Conservation (phyloP, 2,113 vertebrate species). For the Istiophorus platypterus region DNA sequence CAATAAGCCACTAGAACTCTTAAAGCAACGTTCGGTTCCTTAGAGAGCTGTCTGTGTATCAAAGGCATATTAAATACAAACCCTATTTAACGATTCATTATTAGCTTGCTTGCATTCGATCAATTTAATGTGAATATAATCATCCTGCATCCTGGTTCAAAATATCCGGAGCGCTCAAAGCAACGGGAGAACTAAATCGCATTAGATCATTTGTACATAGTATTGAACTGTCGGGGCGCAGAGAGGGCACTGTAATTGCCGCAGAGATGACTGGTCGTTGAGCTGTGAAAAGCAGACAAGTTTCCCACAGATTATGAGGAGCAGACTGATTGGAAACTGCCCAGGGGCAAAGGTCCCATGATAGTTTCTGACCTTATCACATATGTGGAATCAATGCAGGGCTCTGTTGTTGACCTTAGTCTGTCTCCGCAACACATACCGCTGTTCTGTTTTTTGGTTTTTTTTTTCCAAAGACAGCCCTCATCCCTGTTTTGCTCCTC, state of each 20-base stretch:
- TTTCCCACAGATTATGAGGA: slow-evolving; percentile 78
- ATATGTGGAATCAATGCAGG: slow-evolving; percentile 72
- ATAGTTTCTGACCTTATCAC: slow-evolving; percentile 69
- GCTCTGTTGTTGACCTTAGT: slow-evolving; percentile 69
- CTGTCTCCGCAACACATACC: slow-evolving; percentile 32
- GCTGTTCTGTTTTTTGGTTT: slow-evolving; percentile 29
- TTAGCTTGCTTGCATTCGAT: background rate
- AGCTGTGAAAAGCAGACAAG: slow-evolving; percentile 69
- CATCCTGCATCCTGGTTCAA: background rate
- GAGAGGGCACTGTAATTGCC: slow-evolving; percentile 66
- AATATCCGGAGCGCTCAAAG: slow-evolving; percentile 17
- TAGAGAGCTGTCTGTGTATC: background rate
- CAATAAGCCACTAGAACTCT: background rate
- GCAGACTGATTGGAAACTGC: slow-evolving; percentile 68
- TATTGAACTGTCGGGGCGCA: slow-evolving; percentile 65
- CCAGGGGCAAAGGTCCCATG: slow-evolving; percentile 72
- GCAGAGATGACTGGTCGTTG: slow-evolving; percentile 69
- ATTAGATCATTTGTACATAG: slow-evolving; percentile 75
- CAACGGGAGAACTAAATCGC: slow-evolving; percentile 28
- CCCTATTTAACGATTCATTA: background rate
- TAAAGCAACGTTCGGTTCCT: background rate
- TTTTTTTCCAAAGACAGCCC: too few relatives aligned
- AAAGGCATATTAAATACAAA: background rate
- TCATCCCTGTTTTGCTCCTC: background rate
- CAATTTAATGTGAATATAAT: background rate